Percentiles rank a stretch among this genome's conserved stretches.
These are phyloP conservation scores for Gila robusta DNA, from an alignment of 2,797 vertebrate genomes.

Conservation along the genomic window DNA sequence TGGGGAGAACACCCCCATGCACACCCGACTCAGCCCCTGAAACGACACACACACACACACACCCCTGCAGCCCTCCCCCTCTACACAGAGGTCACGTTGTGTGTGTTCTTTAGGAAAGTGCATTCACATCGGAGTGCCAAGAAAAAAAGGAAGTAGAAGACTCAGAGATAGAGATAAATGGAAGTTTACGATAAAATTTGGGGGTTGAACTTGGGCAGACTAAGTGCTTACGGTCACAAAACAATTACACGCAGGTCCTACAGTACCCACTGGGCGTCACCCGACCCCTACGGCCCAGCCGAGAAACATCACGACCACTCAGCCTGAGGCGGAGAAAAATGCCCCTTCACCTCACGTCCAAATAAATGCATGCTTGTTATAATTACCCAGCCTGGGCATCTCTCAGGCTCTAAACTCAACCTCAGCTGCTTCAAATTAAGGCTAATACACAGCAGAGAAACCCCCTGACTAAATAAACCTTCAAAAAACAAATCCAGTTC, in stretches of 20 bases:
- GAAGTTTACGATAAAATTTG: not conserved
- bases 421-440: conserved; percentile 66
- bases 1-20: conserved; percentile 39
- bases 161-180: conserved; percentile 33
- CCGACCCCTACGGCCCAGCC: conserved; percentile 13
- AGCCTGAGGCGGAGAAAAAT: conserved; percentile 42
- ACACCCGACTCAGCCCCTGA: conserved; percentile 27
- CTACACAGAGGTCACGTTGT: conserved; percentile 45
- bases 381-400: conserved; percentile 48
- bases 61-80: conserved; percentile 16
- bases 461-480: conserved; percentile 56
- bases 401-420: conserved; percentile 17
- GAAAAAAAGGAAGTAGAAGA: conserved; percentile 35
- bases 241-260: not conserved
- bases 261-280: not conserved
- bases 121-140: conserved; percentile 25
- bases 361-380: conserved; percentile 52
- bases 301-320: conserved; percentile 39
- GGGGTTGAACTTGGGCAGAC: conserved; percentile 22
- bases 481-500: conserved; percentile 44
- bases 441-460: conserved; percentile 58
- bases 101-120: conserved; percentile 48
- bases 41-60: conserved; percentile 6
- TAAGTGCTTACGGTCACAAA: conserved; percentile 7
- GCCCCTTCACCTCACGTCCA: conserved; percentile 39